These are phyloP conservation scores for Hestina assimilis DNA, from an alignment of 1,140 invertebrate species.

Conservation along the genomic window DNA sequence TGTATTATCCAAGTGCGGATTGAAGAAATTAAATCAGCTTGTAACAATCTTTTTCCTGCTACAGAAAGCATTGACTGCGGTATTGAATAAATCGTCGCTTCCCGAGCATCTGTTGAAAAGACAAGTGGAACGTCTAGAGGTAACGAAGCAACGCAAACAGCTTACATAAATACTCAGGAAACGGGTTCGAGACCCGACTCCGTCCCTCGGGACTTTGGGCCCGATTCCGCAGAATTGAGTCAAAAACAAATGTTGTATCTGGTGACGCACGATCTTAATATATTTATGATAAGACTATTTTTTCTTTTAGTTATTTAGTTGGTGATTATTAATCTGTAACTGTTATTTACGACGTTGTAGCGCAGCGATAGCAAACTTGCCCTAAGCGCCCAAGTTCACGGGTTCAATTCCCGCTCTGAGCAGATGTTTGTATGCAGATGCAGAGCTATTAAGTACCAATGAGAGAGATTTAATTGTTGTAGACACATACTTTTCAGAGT, in stretches of 20 bases:
- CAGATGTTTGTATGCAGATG: too few species aligned
- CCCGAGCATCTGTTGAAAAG: neutral
- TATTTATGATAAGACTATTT: too few species aligned
- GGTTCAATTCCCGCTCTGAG: too few species aligned
- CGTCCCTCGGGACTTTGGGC: neutral
- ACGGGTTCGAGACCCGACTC: neutral
- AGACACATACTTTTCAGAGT: neutral
- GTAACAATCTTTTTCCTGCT: neutral
- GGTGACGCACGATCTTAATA: neutral
- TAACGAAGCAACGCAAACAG: constrained; percentile 3
- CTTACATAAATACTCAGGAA: constrained; percentile 2
- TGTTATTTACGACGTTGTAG: too few species aligned
- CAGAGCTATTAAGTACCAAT: too few species aligned
- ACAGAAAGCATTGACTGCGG: neutral
- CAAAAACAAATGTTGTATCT: neutral
- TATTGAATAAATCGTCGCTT: neutral
- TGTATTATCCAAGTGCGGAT: too few species aligned
- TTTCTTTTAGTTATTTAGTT: neutral
- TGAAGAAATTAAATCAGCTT: too few species aligned
- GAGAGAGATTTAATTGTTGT: neutral
- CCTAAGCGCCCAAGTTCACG: too few species aligned
- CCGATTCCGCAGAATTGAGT: neutral
- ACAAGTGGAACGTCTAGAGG: constrained; percentile 2
- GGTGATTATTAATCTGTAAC: too few species aligned
- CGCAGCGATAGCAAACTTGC: too few species aligned